A percentile compares a stretch with the other conserved stretches of the same genome.
phyloP scores from a whole-genome alignment of 2,113 vertebrate species.

The Serilophus lunatus region DNA sequence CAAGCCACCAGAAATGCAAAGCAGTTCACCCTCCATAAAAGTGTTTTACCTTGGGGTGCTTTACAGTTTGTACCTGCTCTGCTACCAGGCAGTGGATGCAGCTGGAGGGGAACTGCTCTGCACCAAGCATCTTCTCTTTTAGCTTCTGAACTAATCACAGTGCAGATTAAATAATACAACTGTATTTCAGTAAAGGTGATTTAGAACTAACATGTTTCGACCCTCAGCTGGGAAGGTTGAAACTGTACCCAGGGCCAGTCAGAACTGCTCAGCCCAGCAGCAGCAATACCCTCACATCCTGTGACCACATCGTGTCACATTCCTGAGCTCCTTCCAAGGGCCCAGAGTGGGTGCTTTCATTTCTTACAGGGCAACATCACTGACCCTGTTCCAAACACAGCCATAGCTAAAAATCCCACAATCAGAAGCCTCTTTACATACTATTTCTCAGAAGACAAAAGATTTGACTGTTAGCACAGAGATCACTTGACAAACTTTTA shows the following conservation, averaged over 20 bases:
- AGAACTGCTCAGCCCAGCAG: neutral
- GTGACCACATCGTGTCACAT: neutral
- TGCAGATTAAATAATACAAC: neutral
- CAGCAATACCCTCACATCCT: neutral
- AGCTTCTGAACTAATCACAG: neutral
- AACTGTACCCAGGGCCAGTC: neutral
- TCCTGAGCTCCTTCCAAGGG: neutral
- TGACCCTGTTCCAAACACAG: neutral
- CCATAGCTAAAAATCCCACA: neutral
- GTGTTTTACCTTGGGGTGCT: neutral
- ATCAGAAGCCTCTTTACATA: neutral
- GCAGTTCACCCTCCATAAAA: neutral
- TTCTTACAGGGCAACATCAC: neutral
- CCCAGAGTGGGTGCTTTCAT: neutral
- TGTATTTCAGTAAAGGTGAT: neutral
- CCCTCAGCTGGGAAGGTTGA: neutral
- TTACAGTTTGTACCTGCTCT: neutral
- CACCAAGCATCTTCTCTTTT: neutral
- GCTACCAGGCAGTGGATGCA: neutral
- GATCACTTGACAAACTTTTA: neutral
- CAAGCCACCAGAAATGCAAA: neutral
- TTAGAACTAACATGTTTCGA: neutral
- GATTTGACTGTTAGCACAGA: neutral
- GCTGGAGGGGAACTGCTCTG: neutral
- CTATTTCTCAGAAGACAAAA: neutral